phyloP scores from a whole-genome alignment of 2,888 invertebrate species.

The Artemia sp. region DNA sequence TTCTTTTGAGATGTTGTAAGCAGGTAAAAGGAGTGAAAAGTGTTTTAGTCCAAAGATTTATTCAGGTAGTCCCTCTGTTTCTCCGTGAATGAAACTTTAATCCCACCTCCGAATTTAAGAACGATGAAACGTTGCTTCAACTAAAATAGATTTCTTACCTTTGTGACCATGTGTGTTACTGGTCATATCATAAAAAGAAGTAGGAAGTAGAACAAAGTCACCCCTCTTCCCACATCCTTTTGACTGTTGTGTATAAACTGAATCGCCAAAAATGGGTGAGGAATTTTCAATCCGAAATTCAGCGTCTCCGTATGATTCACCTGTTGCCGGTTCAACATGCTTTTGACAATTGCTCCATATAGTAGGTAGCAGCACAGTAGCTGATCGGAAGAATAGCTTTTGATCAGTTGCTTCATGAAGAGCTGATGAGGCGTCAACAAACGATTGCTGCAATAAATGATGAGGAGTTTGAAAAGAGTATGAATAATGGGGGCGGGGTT shows the following conservation, averaged over 20 bases:
- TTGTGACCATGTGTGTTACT: not conserved
- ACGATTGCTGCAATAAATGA: constrained; percentile 36
- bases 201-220: constrained; percentile 36
- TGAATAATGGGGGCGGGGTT: too few species aligned
- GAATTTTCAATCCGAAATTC: constrained; percentile 38
- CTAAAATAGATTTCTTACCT: constrained; percentile 13
- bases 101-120: too few species aligned
- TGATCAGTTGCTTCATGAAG: constrained; percentile 42
- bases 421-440: constrained; percentile 40
- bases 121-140: constrained; percentile 15
- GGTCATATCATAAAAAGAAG: not conserved
- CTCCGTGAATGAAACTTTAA: too few species aligned
- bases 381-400: constrained; percentile 39
- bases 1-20: too few species aligned
- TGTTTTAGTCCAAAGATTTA: too few species aligned
- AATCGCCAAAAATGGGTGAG: constrained; percentile 38
- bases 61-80: too few species aligned
- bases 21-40: too few species aligned
- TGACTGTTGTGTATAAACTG: constrained; percentile 45
- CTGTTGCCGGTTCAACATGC: constrained; percentile 34
- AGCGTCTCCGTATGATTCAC: constrained; percentile 34
- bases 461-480: not conserved
- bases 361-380: constrained; percentile 42
- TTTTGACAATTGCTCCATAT: constrained; percentile 38
- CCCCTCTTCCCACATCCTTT: constrained; percentile 42